These are phyloP conservation scores for Chaetogeoica ovagalla DNA, from an alignment of 2,888 invertebrate genomes.

Conservation along the genomic window DNA sequence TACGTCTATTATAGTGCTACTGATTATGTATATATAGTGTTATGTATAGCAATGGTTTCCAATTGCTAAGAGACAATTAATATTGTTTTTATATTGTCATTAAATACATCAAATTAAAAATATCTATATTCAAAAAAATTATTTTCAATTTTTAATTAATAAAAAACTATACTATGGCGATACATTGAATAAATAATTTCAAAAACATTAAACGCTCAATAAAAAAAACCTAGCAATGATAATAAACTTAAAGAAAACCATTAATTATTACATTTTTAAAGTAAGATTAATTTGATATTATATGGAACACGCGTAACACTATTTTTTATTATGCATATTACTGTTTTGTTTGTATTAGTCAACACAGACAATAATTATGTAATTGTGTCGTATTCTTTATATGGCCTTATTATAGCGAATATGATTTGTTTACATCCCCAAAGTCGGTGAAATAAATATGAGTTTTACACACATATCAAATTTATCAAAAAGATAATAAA, in stretches of 20 bases:
- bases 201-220: slow-evolving; percentile 32
- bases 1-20: no score
- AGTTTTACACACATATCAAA: slow-evolving; percentile 15
- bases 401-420: neutral
- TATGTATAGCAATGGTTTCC: no score
- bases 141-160: no score
- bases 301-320: neutral
- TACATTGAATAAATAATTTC: slow-evolving; percentile 8
- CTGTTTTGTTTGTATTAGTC: slow-evolving; percentile 8
- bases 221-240: slow-evolving; percentile 7
- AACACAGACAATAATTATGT: slow-evolving; percentile 23
- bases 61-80: no score
- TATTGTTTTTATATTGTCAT: no score
- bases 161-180: neutral
- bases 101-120: no score
- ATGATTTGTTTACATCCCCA: neutral
- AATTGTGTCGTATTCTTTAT: neutral
- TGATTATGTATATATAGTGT: no score
- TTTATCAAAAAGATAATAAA: neutral
- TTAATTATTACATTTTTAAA: neutral
- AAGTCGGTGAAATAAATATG: neutral
- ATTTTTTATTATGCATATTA: neutral
- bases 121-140: no score
- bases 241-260: neutral
- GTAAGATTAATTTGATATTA: neutral